Evolutionary conservation across 2,797 vertebrate species (phyloP).

Genomic region (Phaenicophaeus curvirostris): DNA sequence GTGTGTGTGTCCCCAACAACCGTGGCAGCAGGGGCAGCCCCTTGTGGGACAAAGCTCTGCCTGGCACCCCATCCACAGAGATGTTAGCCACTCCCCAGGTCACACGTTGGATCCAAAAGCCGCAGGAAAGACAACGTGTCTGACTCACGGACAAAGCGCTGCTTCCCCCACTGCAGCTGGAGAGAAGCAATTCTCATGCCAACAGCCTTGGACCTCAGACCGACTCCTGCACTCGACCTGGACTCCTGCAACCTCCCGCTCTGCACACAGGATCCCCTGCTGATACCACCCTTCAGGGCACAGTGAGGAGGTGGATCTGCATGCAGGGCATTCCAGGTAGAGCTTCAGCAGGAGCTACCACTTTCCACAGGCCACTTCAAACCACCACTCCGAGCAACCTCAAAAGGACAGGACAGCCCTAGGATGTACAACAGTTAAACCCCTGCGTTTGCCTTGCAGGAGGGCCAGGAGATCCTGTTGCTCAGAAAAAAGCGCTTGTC

Average conservation of each 20-base stretch:
- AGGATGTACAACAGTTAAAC: conserved; percentile 16
- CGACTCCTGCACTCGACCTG: rapidly evolving
- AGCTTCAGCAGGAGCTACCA: background rate
- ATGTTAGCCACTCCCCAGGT: rapidly evolving
- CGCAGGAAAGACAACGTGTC: background rate
- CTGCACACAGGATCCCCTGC: background rate
- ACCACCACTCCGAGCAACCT: background rate
- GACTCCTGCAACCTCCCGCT: background rate
- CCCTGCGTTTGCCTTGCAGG: background rate
- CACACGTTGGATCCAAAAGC: background rate
- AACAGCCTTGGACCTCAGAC: rapidly evolving
- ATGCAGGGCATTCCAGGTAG: rapidly evolving
- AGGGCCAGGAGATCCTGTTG: conserved; percentile 45
- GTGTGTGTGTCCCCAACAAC: background rate
- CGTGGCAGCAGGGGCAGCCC: background rate
- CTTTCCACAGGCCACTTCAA: background rate
- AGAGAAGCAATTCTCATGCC: rapidly evolving
- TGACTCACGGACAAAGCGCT: background rate
- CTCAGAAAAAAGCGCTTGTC: conserved; percentile 39
- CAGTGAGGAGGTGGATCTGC: background rate
- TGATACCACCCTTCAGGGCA: background rate
- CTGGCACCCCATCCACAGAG: background rate
- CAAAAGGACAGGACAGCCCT: background rate
- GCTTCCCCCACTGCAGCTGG: rapidly evolving
- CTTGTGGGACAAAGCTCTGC: background rate